Evolutionary conservation across 2,888 invertebrate species (phyloP), one percentile per base, ranked within the genome.

Genomic region (Phorcus lineatus): DNA sequence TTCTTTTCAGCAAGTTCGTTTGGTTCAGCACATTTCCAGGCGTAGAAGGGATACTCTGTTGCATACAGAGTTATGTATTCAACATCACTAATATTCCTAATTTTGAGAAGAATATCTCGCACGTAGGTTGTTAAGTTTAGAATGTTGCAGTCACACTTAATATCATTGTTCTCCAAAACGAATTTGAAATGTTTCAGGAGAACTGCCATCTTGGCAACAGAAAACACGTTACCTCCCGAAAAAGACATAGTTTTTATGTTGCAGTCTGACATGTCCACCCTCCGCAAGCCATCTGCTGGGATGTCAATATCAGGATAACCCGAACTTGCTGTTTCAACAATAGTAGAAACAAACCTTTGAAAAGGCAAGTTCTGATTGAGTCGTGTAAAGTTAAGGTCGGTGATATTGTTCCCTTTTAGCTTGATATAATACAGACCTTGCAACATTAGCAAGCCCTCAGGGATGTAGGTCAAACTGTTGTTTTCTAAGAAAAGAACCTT

Each of bases 101-200:
- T 75, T 19, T 52, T 53, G 17, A 22, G 36, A 36, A 36, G 53
- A 13, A 75, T 24, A n/a, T 54, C 75, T 24, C 22, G 11, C 16
- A 75, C 75, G 54, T 19, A 52, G n/a, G 17, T 17, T 28, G 75
- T 75, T 6, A 75, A 53, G 28, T 75, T 75, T 13, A 75, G 75
- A 53, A 75, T 54, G 54, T 75, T 53, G 36, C 75, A 75, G 53
- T 75, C 75, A 54, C 75, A 75, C 11, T 11, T 28, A 16, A 75
- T 75, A 2, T 53, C 22, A 54, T 75, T 75, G 28, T 75, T 75
- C 2, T 54, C 28, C 7, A 75, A 54, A 28, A 75, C 54, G 24
- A 75, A 53, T 28, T 75, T 75, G 31, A 53, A 75, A 75, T 75
- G 54, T 28, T 75, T 75, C 13, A 75, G 54, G 28, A 75, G 52